Conservation (phyloP, 2,113 vertebrate species). For the Neotoma lepida region DNA sequence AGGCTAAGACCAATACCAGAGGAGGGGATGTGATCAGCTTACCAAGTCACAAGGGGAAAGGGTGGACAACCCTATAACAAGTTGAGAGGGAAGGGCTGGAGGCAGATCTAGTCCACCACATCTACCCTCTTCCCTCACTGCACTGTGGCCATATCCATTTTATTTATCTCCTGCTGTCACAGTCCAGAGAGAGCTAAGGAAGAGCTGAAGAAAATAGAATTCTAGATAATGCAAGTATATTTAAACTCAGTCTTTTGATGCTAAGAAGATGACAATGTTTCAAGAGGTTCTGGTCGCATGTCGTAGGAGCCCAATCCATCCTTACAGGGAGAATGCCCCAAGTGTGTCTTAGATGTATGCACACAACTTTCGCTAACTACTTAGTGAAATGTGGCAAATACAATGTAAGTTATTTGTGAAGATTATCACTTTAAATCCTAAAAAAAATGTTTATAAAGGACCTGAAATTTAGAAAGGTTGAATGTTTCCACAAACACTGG, state of each 20-base stretch:
- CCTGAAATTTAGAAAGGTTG: neutral
- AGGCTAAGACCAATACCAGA: neutral
- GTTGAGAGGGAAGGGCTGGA: neutral
- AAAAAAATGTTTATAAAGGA: constrained; percentile 42
- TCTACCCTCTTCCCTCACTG: neutral
- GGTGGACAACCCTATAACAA: neutral
- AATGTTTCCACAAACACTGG: neutral
- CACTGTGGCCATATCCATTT: neutral
- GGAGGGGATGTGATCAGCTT: neutral
- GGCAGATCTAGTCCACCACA: neutral
- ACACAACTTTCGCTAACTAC: neutral
- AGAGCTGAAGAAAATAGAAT: neutral
- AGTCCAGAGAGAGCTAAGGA: neutral
- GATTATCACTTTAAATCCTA: neutral
- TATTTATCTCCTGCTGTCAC: neutral
- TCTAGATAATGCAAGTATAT: neutral
- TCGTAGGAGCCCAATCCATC: neutral
- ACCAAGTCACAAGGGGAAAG: neutral
- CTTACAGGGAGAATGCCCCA: neutral
- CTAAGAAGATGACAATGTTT: neutral
- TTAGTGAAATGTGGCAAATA: neutral
- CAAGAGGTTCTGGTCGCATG: neutral
- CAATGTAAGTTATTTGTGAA: neutral
- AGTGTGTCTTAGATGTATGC: neutral
- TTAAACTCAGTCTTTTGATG: neutral